Base-by-base conservation (phyloP, 2,888 invertebrate species). In the Eumacrocentrus americanus region DNA sequence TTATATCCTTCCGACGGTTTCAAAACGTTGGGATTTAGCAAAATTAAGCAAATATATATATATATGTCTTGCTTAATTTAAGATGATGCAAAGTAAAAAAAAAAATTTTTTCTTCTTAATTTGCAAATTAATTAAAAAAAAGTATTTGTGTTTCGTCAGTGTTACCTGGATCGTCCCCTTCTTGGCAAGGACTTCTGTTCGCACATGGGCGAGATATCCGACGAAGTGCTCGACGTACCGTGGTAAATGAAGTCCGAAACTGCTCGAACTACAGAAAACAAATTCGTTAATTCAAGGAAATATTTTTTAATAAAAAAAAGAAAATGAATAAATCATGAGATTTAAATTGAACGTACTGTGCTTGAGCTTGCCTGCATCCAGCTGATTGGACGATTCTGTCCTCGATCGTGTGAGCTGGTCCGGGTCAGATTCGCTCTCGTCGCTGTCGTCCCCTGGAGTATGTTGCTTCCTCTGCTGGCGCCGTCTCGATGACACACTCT, bases 141-240 rank as follows among this genome's bases (percentile, higher is more conserved):
- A 29, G 29, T 6, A 29, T n/a, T 4, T 6, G 29, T 29, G 29
- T 48, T n/a, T 1, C n/a, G 16, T 14, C 2, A 11, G 48, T 29
- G 61, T 82, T 85, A 88, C 88, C 88, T 88, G 82, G 88, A 87
- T 80, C 88, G 86, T 81, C 86, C 87, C 80, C 89, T 85, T 77
- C 89, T 84, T 70, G 89, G 89, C 76, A 89, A 83, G 71, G 89
- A 89, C 81, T 89, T 89, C 82, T 89, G 89, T 80, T 89, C 90
- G 76, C 89, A 88, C 88, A 89, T 89, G 75, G 89, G 89, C 71
- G 89, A 89, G 77, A 89, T 86, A 83, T 90, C 90, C 78, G 89
- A 89, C 68, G 89, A 90, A 70, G 89, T 90, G 83, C 89, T 89
- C 75, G 89, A 89, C 80, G 88, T 88, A 79, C 89, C 89, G 81